phyloP scores from a whole-genome alignment of 2,888 invertebrate genomes.

The Merodon equestris region DNA sequence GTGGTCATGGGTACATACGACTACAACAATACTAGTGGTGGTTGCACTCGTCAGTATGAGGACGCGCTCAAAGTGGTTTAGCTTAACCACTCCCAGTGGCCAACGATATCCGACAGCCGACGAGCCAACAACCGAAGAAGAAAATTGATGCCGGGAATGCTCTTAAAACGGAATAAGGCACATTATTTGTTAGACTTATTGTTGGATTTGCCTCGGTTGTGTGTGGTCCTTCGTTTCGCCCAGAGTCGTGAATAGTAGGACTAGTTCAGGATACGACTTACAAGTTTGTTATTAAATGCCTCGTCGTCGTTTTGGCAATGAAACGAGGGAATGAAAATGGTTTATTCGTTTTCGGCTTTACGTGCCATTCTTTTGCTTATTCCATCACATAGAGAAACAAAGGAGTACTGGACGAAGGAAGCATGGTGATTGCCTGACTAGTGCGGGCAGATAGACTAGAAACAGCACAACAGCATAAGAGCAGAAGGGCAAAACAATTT shows the following conservation, averaged over 20 bases:
- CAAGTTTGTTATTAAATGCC: slow-evolving; percentile 50
- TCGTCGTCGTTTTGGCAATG: slow-evolving; percentile 51
- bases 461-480: slow-evolving; percentile 27
- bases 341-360: slow-evolving; percentile 53
- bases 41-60: background rate
- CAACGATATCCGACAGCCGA: background rate
- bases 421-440: slow-evolving; percentile 14
- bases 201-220: slow-evolving; percentile 32
- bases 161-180: slow-evolving; percentile 23
- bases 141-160: slow-evolving; percentile 27
- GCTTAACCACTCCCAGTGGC: background rate
- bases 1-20: slow-evolving; percentile 20
- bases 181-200: slow-evolving; percentile 44
- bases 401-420: slow-evolving; percentile 24
- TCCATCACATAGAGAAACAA: slow-evolving; percentile 44
- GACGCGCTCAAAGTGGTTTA: background rate
- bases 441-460: slow-evolving; percentile 11
- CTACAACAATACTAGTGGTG: slow-evolving; percentile 36
- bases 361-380: slow-evolving; percentile 59
- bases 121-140: slow-evolving; percentile 10
- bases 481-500: slow-evolving; percentile 66
- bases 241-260: background rate
- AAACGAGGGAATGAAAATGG: slow-evolving; percentile 44
- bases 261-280: slow-evolving; percentile 4
- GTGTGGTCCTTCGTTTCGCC: background rate